Conservation (phyloP, 1,140 invertebrate species). For the Antheraea mylitta region DNA sequence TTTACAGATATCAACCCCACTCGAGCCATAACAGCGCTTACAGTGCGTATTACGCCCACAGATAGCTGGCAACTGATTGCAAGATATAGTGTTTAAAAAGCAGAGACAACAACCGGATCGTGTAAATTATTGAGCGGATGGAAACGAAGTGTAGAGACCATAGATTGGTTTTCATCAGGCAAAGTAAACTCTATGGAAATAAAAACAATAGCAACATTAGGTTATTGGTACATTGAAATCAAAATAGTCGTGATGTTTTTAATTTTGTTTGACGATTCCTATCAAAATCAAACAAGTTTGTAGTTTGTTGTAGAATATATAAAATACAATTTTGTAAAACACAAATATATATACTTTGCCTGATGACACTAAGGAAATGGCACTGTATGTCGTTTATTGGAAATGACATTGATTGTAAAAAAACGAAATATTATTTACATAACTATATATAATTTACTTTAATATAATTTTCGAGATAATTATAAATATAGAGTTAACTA, state of each 20-base stretch:
- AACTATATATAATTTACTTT: neutral
- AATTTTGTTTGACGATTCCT: too few relatives aligned
- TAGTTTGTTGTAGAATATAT: too few relatives aligned
- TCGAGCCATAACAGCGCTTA: conserved; percentile 61
- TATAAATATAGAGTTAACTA: too few relatives aligned
- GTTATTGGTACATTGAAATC: too few relatives aligned
- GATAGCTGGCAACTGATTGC: conserved; percentile 41
- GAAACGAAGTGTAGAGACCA: neutral
- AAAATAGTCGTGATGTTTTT: too few relatives aligned
- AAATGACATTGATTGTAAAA: conserved; percentile 10
- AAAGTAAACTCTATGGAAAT: neutral
- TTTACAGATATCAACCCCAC: conserved; percentile 69
- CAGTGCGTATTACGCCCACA: conserved; percentile 69
- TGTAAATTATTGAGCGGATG: neutral
- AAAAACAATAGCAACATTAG: neutral
- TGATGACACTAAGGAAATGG: neutral
- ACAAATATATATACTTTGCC: neutral
- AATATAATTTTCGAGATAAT: too few relatives aligned
- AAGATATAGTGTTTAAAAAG: conserved; percentile 19
- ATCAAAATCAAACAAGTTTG: too few relatives aligned
- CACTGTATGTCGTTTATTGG: conserved; percentile 15
- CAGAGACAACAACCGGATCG: conserved; percentile 32
- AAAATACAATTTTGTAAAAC: too few relatives aligned
- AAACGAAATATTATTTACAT: conserved; percentile 2
- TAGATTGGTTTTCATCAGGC: neutral